phyloP scores from a whole-genome alignment of 2,888 invertebrate genomes.

The Oxyteleia sp. region DNA sequence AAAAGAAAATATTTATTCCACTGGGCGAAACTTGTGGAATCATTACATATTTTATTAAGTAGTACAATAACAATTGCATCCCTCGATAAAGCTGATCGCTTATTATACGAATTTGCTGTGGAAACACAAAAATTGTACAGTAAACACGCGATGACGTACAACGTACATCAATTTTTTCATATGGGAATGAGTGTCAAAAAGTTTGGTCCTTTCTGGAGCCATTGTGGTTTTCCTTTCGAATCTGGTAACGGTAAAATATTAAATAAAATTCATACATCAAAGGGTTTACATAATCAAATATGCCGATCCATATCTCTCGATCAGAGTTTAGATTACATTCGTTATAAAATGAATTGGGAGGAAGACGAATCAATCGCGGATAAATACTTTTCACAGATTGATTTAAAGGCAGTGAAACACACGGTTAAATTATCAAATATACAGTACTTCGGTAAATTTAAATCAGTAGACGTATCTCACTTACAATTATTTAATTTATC shows the following conservation, averaged over 20 bases:
- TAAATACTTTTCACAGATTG: slow-evolving; percentile 28
- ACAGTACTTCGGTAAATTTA: slow-evolving; percentile 30
- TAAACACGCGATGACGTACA: slow-evolving; percentile 20
- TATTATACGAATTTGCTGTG: slow-evolving; percentile 20
- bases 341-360: slow-evolving; percentile 20
- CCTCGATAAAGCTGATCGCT: slow-evolving; percentile 5
- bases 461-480: neutral
- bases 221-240: slow-evolving; percentile 45
- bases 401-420: slow-evolving; percentile 20
- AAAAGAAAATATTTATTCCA: slow-evolving; percentile 7
- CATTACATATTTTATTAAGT: slow-evolving; percentile 18
- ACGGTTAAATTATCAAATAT: slow-evolving; percentile 15
- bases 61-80: neutral
- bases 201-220: slow-evolving; percentile 27
- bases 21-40: slow-evolving; percentile 32
- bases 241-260: slow-evolving; percentile 25
- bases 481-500: slow-evolving; percentile 29
- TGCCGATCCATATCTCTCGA: neutral
- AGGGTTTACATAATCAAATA: slow-evolving; percentile 40
- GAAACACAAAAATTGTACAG: slow-evolving; percentile 21
- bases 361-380: slow-evolving; percentile 21
- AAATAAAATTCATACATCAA: slow-evolving; percentile 40
- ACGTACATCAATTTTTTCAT: slow-evolving; percentile 37
- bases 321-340: slow-evolving; percentile 9
- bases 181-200: slow-evolving; percentile 28